These are phyloP conservation scores for Pseudanteris insignis DNA, from an alignment of 2,888 invertebrate genomes.

Conservation along the genomic window DNA sequence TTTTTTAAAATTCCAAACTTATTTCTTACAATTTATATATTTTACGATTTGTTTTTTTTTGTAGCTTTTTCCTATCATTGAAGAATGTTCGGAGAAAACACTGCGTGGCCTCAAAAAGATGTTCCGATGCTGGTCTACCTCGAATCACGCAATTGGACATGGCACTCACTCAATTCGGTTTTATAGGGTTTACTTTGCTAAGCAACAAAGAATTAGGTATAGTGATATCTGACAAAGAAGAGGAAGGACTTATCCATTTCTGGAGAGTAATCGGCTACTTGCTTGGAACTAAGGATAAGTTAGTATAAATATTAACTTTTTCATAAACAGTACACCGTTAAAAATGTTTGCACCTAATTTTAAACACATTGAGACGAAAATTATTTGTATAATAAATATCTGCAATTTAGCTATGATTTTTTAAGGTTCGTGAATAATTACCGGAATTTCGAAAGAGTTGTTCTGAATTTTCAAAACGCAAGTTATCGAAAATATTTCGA, in stretches of 20 bases:
- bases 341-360: no score
- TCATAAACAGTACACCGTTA: no score
- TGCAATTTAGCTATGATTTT: no score
- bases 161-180: conserved; percentile 87
- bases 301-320: conserved; percentile 16
- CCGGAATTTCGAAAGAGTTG: no score
- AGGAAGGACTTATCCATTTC: conserved; percentile 81
- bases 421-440: no score
- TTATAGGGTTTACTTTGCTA: conserved; percentile 79
- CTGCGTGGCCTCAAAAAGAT: conserved; percentile 71
- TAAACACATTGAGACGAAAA: no score
- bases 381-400: no score
- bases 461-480: no score
- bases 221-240: conserved; percentile 71
- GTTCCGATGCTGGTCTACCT: conserved; percentile 67
- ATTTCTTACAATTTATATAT: no score
- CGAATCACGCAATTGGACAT: conserved; percentile 84
- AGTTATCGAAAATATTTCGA: no score
- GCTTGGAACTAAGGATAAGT: conserved; percentile 85
- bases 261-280: conserved; percentile 86
- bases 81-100: conserved; percentile 75
- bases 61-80: conserved; percentile 76
- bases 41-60: conserved; percentile 40
- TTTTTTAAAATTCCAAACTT: neutral
- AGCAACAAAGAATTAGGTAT: conserved; percentile 75